These are phyloP conservation scores for Lithobates pipiens DNA, from an alignment of 2,797 vertebrate genomes.

Conservation along the genomic window DNA sequence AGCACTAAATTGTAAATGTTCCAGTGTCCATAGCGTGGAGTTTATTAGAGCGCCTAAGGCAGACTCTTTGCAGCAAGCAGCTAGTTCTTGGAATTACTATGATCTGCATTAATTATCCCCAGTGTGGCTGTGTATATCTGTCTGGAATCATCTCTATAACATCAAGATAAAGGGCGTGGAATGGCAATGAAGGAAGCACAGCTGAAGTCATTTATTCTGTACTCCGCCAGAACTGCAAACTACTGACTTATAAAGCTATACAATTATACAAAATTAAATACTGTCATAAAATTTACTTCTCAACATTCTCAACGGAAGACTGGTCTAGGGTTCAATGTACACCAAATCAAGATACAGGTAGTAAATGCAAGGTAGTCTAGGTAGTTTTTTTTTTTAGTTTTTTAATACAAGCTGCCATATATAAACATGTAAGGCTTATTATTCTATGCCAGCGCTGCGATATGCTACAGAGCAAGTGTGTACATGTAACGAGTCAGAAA, in stretches of 20 bases:
- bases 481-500: too few relatives aligned
- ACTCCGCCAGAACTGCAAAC: background rate
- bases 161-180: constrained; percentile 25
- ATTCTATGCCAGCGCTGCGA: too few relatives aligned
- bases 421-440: too few relatives aligned
- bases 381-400: too few relatives aligned
- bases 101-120: constrained; percentile 35
- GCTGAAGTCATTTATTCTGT: background rate
- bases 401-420: too few relatives aligned
- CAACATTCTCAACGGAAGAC: background rate
- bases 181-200: constrained; percentile 25
- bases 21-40: constrained; percentile 23
- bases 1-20: constrained; percentile 22
- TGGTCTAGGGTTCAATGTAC: too few relatives aligned
- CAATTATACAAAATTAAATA: constrained; percentile 5
- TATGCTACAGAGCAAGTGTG: too few relatives aligned
- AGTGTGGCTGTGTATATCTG: constrained; percentile 30
- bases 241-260: background rate
- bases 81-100: constrained; percentile 29
- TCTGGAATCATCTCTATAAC: constrained; percentile 32
- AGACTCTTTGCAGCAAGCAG: constrained; percentile 39
- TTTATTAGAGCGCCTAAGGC: constrained; percentile 35
- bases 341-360: too few relatives aligned
- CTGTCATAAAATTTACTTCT: background rate
- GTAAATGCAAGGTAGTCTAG: too few relatives aligned